Base-by-base conservation (phyloP, 2,888 invertebrate species). In the Cephus runcator region DNA sequence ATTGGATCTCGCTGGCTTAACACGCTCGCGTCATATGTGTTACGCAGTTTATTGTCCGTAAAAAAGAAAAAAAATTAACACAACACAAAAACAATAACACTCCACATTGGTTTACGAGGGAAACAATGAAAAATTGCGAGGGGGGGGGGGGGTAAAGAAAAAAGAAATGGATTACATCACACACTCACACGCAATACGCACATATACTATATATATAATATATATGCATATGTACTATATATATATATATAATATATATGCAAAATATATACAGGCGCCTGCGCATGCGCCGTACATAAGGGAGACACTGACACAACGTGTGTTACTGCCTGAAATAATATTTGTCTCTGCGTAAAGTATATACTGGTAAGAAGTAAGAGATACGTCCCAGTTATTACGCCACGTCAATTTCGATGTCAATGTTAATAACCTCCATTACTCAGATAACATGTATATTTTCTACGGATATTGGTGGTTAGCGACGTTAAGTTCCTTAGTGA, bases 341-440 rank as follows among this genome's bases (percentile, higher is more conserved):
- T 71, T 71, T 71, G 23, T 71, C 33, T 71, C 9, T 34, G 71
- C 71, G 71, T 71, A 71, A 71, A 31, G 71, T 71, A 71, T 71
- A 33, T 71, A 33, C 31, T 69, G 69, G 75, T 40, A 79, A 76
- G 73, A 74, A 75, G 69, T 77, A 79, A 76, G 79, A 77, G 78
- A 77, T 79, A 75, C 78, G 76, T 75, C 76, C 80, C 80, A 73
- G 83, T 82, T 85, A 83, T 81, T 85, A 85, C 81, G 86, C 83
- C 83, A 86, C 84, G 88, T 88, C 88, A 88, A 88, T 88, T 88
- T 88, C 82, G 81, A 88, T 88, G 88, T 88, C 87, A 88, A 88
- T 88, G 88, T 87, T 85, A 81, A 71, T 71, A 31, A 83, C 82
- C 83, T 85, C 85, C 83, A 83, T 85, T 84, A 85, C 83, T 87